Evolutionary conservation across 2,113 vertebrate genomes (phyloP).

Genomic region (Pteropus alecto): DNA sequence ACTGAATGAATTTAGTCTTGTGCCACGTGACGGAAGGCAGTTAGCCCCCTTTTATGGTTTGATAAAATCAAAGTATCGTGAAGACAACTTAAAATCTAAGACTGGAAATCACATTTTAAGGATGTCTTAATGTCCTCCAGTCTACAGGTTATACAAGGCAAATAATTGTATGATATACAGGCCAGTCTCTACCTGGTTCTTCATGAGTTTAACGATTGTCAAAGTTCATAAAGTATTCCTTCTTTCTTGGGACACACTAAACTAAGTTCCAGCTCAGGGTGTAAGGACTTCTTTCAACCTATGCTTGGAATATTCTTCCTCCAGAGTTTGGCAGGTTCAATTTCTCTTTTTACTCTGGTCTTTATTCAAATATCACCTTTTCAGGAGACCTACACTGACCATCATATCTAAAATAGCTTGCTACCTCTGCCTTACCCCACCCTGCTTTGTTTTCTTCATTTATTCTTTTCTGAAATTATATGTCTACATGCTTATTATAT

Average conservation of each 20-base stretch:
- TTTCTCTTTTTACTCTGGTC: neutral
- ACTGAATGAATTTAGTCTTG: neutral
- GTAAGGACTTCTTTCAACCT: neutral
- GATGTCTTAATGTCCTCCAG: neutral
- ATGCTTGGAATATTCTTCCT: neutral
- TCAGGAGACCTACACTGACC: neutral
- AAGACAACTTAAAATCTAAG: neutral
- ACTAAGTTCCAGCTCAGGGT: neutral
- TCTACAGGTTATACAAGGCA: neutral
- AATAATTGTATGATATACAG: neutral
- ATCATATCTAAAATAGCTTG: neutral
- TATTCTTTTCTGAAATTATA: neutral
- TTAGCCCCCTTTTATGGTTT: neutral
- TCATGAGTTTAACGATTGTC: neutral
- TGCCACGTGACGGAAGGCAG: neutral
- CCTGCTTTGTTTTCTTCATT: neutral
- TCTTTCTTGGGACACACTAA: neutral
- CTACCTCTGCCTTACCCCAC: neutral
- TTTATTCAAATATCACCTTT: neutral
- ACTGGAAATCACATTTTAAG: neutral
- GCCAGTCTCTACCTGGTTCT: neutral
- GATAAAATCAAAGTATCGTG: neutral
- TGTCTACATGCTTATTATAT: neutral
- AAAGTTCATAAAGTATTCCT: neutral
- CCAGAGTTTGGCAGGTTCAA: neutral